Evolutionary conservation across 2,113 vertebrate genomes (phyloP).

Genomic region (Lycaon pictus): DNA sequence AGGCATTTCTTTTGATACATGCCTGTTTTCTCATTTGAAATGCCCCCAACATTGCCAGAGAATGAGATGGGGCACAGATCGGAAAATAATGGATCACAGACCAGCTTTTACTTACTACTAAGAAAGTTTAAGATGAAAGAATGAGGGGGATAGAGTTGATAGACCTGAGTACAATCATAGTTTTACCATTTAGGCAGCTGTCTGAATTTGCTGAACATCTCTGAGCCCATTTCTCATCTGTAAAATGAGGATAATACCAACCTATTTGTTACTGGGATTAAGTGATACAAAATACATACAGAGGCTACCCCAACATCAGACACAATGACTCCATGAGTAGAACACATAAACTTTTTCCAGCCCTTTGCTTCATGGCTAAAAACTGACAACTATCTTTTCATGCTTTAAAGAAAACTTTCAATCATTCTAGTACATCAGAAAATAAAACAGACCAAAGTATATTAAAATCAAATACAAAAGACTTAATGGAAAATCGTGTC

Average conservation of each 20-base stretch:
- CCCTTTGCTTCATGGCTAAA: conserved; percentile 11
- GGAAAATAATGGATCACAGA: not conserved
- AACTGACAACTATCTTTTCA: conserved; percentile 6
- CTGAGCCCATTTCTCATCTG: conserved; percentile 16
- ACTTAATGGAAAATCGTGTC: not conserved
- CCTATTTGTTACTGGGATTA: not conserved
- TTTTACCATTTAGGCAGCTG: not conserved
- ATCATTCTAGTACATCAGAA: conserved; percentile 38
- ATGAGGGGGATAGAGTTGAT: not conserved
- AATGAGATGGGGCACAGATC: not conserved
- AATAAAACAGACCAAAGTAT: conserved; percentile 27
- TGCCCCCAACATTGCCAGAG: not conserved
- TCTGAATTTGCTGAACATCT: not conserved
- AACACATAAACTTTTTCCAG: not conserved
- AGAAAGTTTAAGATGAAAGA: not conserved
- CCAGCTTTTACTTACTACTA: not conserved
- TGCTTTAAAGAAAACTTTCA: conserved; percentile 22
- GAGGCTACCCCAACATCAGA: not conserved
- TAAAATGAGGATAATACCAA: not conserved
- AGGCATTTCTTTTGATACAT: not conserved
- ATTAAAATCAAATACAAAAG: conserved; percentile 41
- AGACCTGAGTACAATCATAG: not conserved
- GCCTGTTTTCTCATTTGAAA: conserved; percentile 23
- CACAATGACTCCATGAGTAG: not conserved
- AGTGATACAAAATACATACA: not conserved